Evolutionary conservation across 2,113 vertebrate species (phyloP).

Genomic region (Bubalus kerabau): DNA sequence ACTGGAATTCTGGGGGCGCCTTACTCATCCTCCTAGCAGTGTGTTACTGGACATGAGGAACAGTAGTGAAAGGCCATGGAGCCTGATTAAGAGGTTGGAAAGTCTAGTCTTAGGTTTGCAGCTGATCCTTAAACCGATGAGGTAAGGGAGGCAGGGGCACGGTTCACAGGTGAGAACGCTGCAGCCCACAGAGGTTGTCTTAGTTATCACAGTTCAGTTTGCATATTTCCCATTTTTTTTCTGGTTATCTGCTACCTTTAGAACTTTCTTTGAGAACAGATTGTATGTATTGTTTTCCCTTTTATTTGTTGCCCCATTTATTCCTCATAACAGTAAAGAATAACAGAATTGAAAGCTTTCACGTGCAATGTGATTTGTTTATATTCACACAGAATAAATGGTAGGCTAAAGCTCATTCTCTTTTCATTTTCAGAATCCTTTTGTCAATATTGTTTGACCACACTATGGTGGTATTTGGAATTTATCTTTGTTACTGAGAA

Average conservation of each 20-base stretch:
- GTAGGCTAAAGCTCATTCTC: background rate
- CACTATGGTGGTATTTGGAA: background rate
- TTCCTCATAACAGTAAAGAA: background rate
- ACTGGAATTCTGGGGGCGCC: background rate
- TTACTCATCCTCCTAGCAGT: background rate
- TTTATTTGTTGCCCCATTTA: background rate
- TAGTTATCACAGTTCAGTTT: background rate
- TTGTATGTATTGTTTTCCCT: background rate
- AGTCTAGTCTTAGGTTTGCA: background rate
- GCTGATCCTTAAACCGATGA: background rate
- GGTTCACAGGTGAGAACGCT: background rate
- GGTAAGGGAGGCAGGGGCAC: background rate
- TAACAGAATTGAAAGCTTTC: background rate
- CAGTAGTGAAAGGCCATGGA: background rate
- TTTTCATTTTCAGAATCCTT: background rate
- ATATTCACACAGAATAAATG: background rate
- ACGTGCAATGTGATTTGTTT: background rate
- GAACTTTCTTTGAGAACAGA: background rate
- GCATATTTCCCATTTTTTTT: background rate
- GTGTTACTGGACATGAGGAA: background rate
- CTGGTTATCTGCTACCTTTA: background rate
- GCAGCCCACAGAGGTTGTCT: background rate
- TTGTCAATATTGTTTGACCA: background rate
- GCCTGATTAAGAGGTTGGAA: background rate
- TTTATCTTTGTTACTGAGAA: constrained; percentile 3